Evolutionary conservation across 2,888 invertebrate species (phyloP).

Genomic region (Disparrhopalites patrizii): DNA sequence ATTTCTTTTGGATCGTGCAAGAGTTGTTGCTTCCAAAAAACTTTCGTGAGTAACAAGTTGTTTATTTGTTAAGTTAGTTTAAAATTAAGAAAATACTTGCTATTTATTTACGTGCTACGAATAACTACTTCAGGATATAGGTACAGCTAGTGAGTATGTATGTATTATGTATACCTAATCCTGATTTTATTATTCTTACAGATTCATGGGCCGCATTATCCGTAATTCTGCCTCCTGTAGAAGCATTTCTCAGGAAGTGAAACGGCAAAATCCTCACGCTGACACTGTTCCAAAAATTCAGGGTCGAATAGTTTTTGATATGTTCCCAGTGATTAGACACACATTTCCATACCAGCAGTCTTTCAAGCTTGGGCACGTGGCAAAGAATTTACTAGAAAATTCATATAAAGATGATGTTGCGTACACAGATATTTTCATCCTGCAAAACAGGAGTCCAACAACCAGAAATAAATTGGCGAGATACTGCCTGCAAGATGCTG

Average conservation of each 20-base stretch:
- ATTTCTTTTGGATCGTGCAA: conserved; percentile 33
- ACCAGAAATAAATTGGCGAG: conserved; percentile 33
- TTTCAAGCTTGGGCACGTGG: conserved; percentile 31
- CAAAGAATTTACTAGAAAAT: conserved; percentile 31
- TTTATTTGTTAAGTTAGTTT: neutral
- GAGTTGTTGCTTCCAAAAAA: neutral
- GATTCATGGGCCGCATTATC: conserved; percentile 36
- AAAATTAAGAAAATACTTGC: too few species aligned
- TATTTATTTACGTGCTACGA: too few species aligned
- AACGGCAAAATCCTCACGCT: conserved; percentile 29
- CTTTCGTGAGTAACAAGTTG: conserved; percentile 23
- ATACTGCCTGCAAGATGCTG: conserved; percentile 40
- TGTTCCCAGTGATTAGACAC: conserved; percentile 36
- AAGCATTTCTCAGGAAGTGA: conserved; percentile 22
- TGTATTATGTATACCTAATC: too few species aligned
- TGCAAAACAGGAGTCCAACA: conserved; percentile 32
- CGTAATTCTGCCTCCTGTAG: conserved; percentile 26
- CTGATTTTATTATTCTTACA: conserved; percentile 19
- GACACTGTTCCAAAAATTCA: conserved; percentile 26
- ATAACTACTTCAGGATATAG: too few species aligned
- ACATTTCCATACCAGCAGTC: conserved; percentile 7
- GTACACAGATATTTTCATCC: conserved; percentile 32
- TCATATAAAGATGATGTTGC: conserved; percentile 38
- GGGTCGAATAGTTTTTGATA: conserved; percentile 39
- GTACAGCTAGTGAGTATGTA: too few species aligned